Evolutionary conservation across 2,113 vertebrate species (phyloP), one percentile per base, ranked within the genome.

Genomic region (Balaeniceps rex): DNA sequence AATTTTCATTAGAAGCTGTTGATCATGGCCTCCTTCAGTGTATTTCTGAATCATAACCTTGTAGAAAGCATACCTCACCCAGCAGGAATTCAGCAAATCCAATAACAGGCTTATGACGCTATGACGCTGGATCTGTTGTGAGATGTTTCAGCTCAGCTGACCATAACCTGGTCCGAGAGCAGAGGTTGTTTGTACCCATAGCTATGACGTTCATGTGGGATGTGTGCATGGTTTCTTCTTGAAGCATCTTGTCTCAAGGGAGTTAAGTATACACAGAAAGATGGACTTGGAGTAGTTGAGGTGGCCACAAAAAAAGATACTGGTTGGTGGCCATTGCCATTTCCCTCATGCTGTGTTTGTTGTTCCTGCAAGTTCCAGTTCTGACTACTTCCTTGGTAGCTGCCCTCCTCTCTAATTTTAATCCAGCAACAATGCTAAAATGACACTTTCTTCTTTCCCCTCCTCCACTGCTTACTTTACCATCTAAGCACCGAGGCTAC

Each of bases 1-100:
- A 13, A 55, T 75, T 83, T 95, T 91, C 33, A 78, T 92, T 87
- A 71, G 80, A 69, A 81, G 61, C 85, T 58, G 38, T 60, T 42
- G 64, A 44, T n/a, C 0, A 14, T 55, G 15, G 16, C 49, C 55
- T 70, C 34, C 19, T 80, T 88, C 86, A 49, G 69, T 64, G 66
- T 77, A 8, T 77, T 91, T 95, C 26, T 54, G 91, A 90, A 69
- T 93, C 40, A 24, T 52, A 93, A 82, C 77, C 54, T 42, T 58
- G 72, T 52, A 76, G 78, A 51, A 47, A 82, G 46, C 68, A 34
- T 81, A 69, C 69, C 47, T 84, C 52, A 29, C 66, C 14, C 55
- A 38, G 66, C 81, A 95, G 93, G 91, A 91, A 83, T 88, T 83
- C 52, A 75, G 58, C 51, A 94, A 89, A 93, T 74, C 70, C 65